A percentile compares a stretch with the other conserved stretches of the same genome.
Conservation (phyloP, 2,888 invertebrate genomes). For the Mythimna vitellina region DNA sequence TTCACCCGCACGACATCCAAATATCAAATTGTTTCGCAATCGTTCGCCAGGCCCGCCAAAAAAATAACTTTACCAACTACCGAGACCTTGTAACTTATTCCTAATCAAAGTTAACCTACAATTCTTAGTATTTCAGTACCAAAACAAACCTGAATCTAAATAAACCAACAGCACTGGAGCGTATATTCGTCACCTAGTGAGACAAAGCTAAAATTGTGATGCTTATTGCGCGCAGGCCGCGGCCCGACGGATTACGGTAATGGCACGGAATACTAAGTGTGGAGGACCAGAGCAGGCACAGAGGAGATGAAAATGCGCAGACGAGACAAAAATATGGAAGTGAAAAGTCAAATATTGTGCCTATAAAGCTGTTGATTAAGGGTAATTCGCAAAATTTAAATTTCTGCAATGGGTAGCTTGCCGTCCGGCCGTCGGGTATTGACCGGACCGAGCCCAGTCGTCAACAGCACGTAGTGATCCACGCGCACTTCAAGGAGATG, state of each 20-base stretch:
- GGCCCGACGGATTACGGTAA: conserved; percentile 75
- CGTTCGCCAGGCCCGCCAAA: too few relatives aligned
- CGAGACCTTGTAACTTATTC: background rate
- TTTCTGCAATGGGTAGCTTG: too few relatives aligned
- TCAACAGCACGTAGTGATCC: too few relatives aligned
- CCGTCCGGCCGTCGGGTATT: too few relatives aligned
- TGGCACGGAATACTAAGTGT: conserved; percentile 75
- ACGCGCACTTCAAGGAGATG: too few relatives aligned
- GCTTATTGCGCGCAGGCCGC: conserved; percentile 70
- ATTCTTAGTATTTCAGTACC: background rate
- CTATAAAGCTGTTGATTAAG: background rate
- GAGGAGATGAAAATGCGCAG: conserved; percentile 24
- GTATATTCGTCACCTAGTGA: conserved; percentile 61
- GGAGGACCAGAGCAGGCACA: conserved; percentile 23
- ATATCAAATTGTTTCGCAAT: too few relatives aligned
- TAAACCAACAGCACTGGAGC: conserved; percentile 32
- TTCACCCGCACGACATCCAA: too few relatives aligned
- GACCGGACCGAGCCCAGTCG: too few relatives aligned
- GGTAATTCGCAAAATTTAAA: too few relatives aligned
- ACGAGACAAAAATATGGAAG: background rate
- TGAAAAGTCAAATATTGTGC: background rate
- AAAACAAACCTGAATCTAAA: conserved; percentile 11
- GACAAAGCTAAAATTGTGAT: conserved; percentile 74
- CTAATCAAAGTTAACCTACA: background rate
- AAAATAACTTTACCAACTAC: too few relatives aligned